Evolutionary conservation across 2,113 vertebrate genomes (phyloP).

Genomic region (Propithecus coquereli): DNA sequence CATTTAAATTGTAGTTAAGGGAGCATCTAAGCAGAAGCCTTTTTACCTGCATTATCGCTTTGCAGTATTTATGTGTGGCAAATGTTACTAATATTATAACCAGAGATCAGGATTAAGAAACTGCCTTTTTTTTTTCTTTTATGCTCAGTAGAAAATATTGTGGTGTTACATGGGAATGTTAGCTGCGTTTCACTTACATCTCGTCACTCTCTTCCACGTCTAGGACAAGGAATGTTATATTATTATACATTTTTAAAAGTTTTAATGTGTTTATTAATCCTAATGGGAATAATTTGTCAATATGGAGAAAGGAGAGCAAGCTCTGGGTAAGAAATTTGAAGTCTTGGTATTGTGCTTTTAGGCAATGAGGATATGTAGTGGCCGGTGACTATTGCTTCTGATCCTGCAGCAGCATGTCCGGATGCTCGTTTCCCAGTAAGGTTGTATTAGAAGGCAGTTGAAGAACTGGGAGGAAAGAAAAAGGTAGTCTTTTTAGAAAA

Average conservation of each 20-base stretch:
- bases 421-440: slow-evolving; percentile 76
- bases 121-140: slow-evolving; percentile 66
- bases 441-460: slow-evolving; percentile 68
- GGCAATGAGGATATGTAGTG: slow-evolving; percentile 78
- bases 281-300: slow-evolving; percentile 66
- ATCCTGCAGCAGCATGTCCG: slow-evolving; percentile 79
- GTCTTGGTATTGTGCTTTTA: slow-evolving; percentile 80
- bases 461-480: slow-evolving; percentile 68
- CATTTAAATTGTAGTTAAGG: slow-evolving; percentile 69
- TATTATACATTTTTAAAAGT: slow-evolving; percentile 76
- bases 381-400: slow-evolving; percentile 75
- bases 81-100: slow-evolving; percentile 80
- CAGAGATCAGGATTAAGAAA: slow-evolving; percentile 70
- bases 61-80: slow-evolving; percentile 81
- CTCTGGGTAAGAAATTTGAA: slow-evolving; percentile 74
- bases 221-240: slow-evolving; percentile 7
- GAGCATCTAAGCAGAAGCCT: slow-evolving; percentile 73
- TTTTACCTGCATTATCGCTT: slow-evolving; percentile 76
- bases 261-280: slow-evolving; percentile 75
- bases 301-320: slow-evolving; percentile 73
- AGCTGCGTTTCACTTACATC: slow-evolving; percentile 73
- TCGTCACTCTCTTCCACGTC: slow-evolving; percentile 61
- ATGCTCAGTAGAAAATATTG: slow-evolving; percentile 53
- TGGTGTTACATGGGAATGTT: slow-evolving; percentile 68
- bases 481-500: slow-evolving; percentile 69